A percentile compares a stretch with the other conserved stretches of the same genome.
phyloP scores from a whole-genome alignment of 2,888 invertebrate genomes.

The Noctua comes region DNA sequence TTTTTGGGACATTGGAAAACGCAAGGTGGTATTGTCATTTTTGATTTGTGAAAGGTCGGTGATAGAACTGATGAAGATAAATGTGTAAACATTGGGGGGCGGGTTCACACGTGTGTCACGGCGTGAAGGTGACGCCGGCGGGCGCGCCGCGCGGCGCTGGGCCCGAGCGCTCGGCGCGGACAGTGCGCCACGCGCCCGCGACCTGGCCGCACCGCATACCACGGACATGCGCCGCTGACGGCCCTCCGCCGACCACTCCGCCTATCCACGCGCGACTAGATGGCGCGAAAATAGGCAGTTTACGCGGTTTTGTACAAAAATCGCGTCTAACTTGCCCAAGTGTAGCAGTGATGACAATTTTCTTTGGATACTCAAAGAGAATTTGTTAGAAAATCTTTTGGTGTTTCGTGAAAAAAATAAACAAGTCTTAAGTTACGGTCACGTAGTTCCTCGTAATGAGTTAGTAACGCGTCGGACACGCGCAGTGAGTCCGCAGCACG shows the following conservation, averaged over 20 bases:
- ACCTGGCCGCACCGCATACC: slow-evolving; percentile 79
- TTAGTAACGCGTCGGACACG: slow-evolving; percentile 70
- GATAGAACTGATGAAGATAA: slow-evolving; percentile 68
- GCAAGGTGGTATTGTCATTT: slow-evolving; percentile 37
- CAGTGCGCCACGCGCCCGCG: slow-evolving; percentile 88
- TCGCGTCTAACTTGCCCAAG: slow-evolving; percentile 71
- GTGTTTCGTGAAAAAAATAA: slow-evolving; percentile 52
- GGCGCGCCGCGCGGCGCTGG: slow-evolving; percentile 68
- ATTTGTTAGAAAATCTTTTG: slow-evolving; percentile 65
- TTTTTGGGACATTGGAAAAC: slow-evolving; percentile 24
- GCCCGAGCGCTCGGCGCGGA: slow-evolving; percentile 62
- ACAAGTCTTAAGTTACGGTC: slow-evolving; percentile 52
- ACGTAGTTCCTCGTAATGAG: slow-evolving; percentile 71
- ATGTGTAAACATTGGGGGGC: slow-evolving; percentile 73
- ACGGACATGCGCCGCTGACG: slow-evolving; percentile 74
- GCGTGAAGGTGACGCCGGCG: slow-evolving; percentile 75
- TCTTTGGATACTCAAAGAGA: slow-evolving; percentile 75
- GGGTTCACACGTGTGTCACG: slow-evolving; percentile 70
- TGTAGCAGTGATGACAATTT: slow-evolving; percentile 72
- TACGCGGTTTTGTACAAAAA: slow-evolving; percentile 76
- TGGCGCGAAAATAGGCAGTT: slow-evolving; percentile 78
- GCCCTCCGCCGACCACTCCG: slow-evolving; percentile 55
- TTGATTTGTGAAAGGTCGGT: slow-evolving; percentile 65
- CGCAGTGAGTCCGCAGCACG: slow-evolving; percentile 74
- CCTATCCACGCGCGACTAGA: slow-evolving; percentile 66